phyloP scores from a whole-genome alignment of 2,888 invertebrate species.

The Hirtodrosophila alboralis region DNA sequence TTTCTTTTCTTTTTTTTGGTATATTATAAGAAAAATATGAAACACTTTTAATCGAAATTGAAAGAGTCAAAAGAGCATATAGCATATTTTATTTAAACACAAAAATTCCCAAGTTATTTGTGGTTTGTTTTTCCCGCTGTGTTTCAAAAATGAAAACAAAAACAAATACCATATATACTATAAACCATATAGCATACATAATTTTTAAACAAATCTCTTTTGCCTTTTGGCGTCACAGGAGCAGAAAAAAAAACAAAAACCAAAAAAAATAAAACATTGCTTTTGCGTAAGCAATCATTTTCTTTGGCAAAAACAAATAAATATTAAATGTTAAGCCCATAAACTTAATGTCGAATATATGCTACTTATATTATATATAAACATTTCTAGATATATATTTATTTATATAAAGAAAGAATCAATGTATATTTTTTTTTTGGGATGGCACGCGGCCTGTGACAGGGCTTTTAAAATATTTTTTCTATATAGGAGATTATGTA shows the following conservation, averaged over 20 bases:
- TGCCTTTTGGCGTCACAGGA: constrained; percentile 57
- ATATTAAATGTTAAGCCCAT: constrained; percentile 72
- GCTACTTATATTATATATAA: constrained; percentile 3
- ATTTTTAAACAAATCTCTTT: constrained; percentile 38
- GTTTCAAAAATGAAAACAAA: constrained; percentile 22
- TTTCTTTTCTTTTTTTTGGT: constrained; percentile 21
- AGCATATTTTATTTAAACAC: constrained; percentile 2
- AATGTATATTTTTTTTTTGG: constrained; percentile 11
- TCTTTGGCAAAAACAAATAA: constrained; percentile 69
- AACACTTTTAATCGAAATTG: constrained; percentile 34
- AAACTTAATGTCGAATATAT: constrained; percentile 45
- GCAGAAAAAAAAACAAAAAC: too few relatives aligned
- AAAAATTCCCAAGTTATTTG: constrained; percentile 17
- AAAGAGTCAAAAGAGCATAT: constrained; percentile 14
- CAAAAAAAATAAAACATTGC: constrained; percentile 47
- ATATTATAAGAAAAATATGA: constrained; percentile 1
- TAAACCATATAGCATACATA: constrained; percentile 18
- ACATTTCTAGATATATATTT: constrained; percentile 4
- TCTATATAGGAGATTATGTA: constrained; percentile 1
- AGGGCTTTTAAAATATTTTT: constrained; percentile 18
- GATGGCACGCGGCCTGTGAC: constrained; percentile 43
- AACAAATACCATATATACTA: constrained; percentile 16
- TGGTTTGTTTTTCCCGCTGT: constrained; percentile 4
- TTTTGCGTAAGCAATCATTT: constrained; percentile 68
- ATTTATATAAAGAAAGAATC: constrained; percentile 17